A percentile compares a stretch with the other conserved stretches of the same genome.
phyloP scores from a whole-genome alignment of 1,140 invertebrate genomes.

The Trissolcus basalis region DNA sequence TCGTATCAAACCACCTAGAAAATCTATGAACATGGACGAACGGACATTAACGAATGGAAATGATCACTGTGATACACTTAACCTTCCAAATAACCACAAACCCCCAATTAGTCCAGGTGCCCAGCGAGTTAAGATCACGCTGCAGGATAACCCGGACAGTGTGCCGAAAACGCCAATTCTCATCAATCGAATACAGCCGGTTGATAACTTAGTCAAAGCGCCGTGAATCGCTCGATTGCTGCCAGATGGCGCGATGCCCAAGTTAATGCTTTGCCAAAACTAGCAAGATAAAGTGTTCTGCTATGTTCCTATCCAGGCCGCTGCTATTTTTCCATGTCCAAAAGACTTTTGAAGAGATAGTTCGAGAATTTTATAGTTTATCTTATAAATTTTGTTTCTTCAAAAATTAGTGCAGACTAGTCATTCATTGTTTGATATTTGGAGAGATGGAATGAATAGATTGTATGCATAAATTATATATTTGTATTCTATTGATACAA shows the following conservation, averaged over 20 bases:
- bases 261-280: constrained; percentile 19
- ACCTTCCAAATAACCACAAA: constrained; percentile 27
- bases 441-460: constrained; percentile 23
- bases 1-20: constrained; percentile 69
- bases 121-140: constrained; percentile 72
- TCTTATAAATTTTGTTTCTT: constrained; percentile 39
- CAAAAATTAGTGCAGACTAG: constrained; percentile 59
- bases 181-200: constrained; percentile 70
- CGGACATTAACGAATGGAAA: constrained; percentile 52
- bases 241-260: constrained; percentile 1
- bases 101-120: constrained; percentile 69
- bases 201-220: constrained; percentile 73
- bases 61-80: constrained; percentile 28
- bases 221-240: constrained; percentile 42
- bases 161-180: constrained; percentile 74
- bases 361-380: background rate
- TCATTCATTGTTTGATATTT: constrained; percentile 58
- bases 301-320: constrained; percentile 55
- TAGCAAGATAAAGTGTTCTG: constrained; percentile 35
- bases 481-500: no score
- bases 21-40: constrained; percentile 58
- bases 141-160: constrained; percentile 74
- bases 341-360: constrained; percentile 5
- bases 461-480: background rate
- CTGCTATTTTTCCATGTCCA: constrained; percentile 14